Evolutionary conservation across 2,113 vertebrate genomes (phyloP), one percentile per base, ranked within the genome.

Genomic region (Eretmochelys imbricata): DNA sequence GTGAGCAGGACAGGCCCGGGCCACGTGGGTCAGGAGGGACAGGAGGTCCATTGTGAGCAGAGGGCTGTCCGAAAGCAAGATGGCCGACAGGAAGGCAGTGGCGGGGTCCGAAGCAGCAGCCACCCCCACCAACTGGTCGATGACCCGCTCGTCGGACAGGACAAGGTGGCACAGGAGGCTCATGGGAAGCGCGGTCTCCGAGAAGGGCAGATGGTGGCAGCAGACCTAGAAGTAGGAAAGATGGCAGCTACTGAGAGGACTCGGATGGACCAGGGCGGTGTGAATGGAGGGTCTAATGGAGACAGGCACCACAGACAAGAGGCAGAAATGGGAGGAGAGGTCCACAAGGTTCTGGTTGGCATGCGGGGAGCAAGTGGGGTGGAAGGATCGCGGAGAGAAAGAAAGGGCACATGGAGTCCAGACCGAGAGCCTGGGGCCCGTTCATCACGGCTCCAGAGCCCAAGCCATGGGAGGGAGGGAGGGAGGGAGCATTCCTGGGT

Each of bases 101-200:
- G 89, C 12, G 14, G 87, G 82, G 19, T 98, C 96, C 0, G 98
- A 98, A 49, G 95, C 42, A 2, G 96, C 84, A 17, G 98, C 96
- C 38, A 94, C 89, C 27, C 91, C 91, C 85, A 97, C 97, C 85
- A 99, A 98, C 96, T 98, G 98, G 65, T 97, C 95, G 90, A 99
- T 91, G 0, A 98, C 97, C 62, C 78, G 93, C 31, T 89, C 55
- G 0, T 99, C 98, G 24, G 95, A 98, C 78, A 99, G 97, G 50
- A 98, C 97, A 24, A 99, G 95, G 59, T 97, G 98, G 94, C 99
- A 98, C 86, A 99, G 97, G 82, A 99, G 98, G 90, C 98, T 98
- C 81, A 99, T 82, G 20, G 99, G 99, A 91, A 99, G 97, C 96
- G 99, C 98, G 0, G 98, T 96, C 20, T 98, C 97, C 0, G 85